Evolutionary conservation across 2,888 invertebrate genomes (phyloP).

Genomic region (Cheilosia vulpina): DNA sequence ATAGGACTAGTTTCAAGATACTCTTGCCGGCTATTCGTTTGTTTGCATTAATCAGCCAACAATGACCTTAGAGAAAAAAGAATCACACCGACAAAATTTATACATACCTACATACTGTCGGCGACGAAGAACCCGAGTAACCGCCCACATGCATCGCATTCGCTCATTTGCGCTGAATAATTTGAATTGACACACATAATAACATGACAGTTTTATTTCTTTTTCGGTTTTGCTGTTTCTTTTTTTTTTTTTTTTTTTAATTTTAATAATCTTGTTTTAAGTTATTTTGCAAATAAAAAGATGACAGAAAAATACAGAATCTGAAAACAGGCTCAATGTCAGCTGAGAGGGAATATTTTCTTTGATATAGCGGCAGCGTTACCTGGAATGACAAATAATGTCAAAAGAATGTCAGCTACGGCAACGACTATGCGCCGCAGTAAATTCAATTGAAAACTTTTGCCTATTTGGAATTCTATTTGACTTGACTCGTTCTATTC

Average conservation of each 20-base stretch:
- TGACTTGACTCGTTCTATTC: no score
- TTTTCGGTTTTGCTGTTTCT: neutral
- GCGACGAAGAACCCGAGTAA: constrained; percentile 11
- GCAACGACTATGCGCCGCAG: no score
- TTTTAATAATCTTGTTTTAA: neutral
- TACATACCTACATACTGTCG: neutral
- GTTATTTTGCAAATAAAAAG: neutral
- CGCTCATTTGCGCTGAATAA: constrained; percentile 39
- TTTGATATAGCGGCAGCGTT: neutral
- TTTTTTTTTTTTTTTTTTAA: neutral
- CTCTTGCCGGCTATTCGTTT: constrained; percentile 18
- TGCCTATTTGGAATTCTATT: no score
- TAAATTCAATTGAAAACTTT: no score
- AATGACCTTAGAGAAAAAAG: constrained; percentile 54
- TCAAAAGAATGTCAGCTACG: no score
- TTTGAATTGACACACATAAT: constrained; percentile 46
- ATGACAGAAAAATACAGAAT: neutral
- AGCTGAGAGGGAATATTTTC: neutral
- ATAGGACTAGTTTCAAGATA: constrained; percentile 32
- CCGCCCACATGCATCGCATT: constrained; percentile 40
- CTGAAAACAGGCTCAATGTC: constrained; percentile 15
- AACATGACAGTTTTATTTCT: constrained; percentile 20
- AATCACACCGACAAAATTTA: constrained; percentile 15
- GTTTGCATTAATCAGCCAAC: constrained; percentile 51
- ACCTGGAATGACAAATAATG: constrained; percentile 6